A percentile compares a stretch with the other conserved stretches of the same genome.
Conservation (phyloP, 1,140 invertebrate species). For the Pinna nobilis region DNA sequence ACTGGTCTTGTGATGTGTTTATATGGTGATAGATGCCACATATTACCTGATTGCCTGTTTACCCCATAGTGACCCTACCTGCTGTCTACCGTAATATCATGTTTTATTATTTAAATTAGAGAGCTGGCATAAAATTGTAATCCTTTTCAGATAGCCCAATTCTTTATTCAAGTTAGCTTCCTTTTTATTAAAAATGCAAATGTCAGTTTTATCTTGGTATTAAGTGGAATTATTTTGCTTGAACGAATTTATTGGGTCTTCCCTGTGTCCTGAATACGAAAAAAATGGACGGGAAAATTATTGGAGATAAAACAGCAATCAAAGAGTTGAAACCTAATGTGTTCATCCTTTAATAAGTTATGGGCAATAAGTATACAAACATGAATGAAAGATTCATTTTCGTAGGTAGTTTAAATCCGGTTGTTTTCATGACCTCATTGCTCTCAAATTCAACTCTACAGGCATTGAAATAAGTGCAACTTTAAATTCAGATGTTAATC, state of each 20-base stretch:
- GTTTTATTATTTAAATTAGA: no score
- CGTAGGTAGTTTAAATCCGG: no score
- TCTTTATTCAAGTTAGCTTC: slow-evolving; percentile 20
- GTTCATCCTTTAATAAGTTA: slow-evolving; percentile 16
- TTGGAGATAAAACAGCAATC: slow-evolving; percentile 21
- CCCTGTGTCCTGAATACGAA: slow-evolving; percentile 8
- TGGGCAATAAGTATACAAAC: slow-evolving; percentile 18
- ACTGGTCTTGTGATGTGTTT: no score
- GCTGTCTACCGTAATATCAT: no score
- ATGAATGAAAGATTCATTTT: no score
- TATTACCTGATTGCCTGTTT: no score
- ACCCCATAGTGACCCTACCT: no score
- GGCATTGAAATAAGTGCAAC: no score
- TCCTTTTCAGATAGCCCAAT: slow-evolving; percentile 34
- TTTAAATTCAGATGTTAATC: no score
- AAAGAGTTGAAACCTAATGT: slow-evolving; percentile 17
- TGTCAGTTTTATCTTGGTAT: slow-evolving; percentile 30
- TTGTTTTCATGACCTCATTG: no score
- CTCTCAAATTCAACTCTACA: no score
- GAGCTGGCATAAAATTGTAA: slow-evolving; percentile 27
- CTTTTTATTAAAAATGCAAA: slow-evolving; percentile 38
- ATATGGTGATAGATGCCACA: no score
- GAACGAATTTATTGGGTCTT: slow-evolving; percentile 18
- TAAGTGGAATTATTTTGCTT: slow-evolving; percentile 27
- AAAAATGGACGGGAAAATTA: slow-evolving; percentile 18